Evolutionary conservation across 2,797 vertebrate species (phyloP), one percentile per base, ranked within the genome.

Genomic region (Lacerta agilis): DNA sequence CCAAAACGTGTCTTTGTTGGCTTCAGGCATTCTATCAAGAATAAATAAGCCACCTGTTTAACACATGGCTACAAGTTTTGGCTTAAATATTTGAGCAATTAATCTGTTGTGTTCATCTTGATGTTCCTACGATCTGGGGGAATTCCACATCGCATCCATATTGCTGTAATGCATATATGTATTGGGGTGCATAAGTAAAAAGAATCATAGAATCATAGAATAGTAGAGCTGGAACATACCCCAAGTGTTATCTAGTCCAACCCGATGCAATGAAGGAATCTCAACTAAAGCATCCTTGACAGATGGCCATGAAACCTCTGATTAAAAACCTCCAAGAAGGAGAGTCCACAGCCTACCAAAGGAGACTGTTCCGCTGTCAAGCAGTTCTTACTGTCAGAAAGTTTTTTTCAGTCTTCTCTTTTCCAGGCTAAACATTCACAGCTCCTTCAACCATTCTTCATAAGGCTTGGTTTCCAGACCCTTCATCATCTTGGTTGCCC

Each of bases 1-100:
- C 6, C 66, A 92, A 83, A 29, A 83, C 36, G n/a, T 92, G 27
- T 49, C 43, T 87, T 27, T 83, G 55, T 79, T 91, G 81, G 83
- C 66, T 38, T 58, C 64, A 64, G 15, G 9, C 23, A 2, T 3
- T 36, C 36, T 0, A 6, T 15, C 55, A 58, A 71, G 80, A 79
- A 33, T 45, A 87, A 71, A 43, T 55, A n/a, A 66, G 17, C 84
- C 83, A 86, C 69, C 79, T 61, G 83, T n/a, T 83, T 18, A 86
- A 61, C 2, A 38, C 25, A 69, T 64, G 33, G 85, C 75, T 87
- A 58, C 88, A 38, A 66, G 18, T 43, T 87, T 66, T 55, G 15
- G 67, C 69, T 89, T 89, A 85, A 90, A 89, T 49, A 66, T 79
- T 86, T 64, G 3, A 43, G 0, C 8, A 29, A 64, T 66, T 45